A percentile compares a stretch with the other conserved stretches of the same genome.
Evolutionary conservation across 2,888 invertebrate species (phyloP).

Genomic region (Piscicola geometra): DNA sequence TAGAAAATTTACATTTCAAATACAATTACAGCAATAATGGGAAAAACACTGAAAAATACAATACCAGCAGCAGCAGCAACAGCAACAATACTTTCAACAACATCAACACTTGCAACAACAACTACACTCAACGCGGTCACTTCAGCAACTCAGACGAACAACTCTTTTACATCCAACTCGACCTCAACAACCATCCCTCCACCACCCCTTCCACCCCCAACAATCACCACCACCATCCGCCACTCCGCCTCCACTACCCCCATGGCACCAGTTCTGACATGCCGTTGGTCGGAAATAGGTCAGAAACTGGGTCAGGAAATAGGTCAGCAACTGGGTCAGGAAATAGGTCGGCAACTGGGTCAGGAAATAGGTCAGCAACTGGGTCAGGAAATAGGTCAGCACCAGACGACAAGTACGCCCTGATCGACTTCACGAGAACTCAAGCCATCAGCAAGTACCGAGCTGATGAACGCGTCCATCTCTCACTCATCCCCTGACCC

Average conservation of each 20-base stretch:
- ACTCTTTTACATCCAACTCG: slow-evolving; percentile 30
- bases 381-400: background rate
- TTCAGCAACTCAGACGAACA: background rate
- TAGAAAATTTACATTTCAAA: background rate
- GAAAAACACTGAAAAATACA: background rate
- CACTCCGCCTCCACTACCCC: background rate
- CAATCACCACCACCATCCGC: background rate
- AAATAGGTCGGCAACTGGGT: background rate
- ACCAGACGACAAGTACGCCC: slow-evolving; percentile 67
- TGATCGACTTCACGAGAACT: slow-evolving; percentile 89
- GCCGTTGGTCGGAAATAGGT: background rate
- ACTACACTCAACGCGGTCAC: background rate
- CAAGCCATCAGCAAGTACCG: slow-evolving; percentile 64
- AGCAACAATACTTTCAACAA: background rate
- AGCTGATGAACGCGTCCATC: slow-evolving; percentile 35
- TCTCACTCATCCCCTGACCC: background rate
- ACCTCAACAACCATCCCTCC: background rate
- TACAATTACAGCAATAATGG: background rate
- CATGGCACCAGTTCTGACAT: background rate
- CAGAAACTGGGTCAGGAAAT: background rate
- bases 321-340: background rate
- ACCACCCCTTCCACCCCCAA: background rate
- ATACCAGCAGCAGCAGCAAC: background rate
- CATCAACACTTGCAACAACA: background rate
- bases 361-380: background rate